A percentile compares a stretch with the other conserved stretches of the same genome.
Conservation (phyloP, 64 coral and sea anemone species). For the Dendrophyllia cribrosa region DNA sequence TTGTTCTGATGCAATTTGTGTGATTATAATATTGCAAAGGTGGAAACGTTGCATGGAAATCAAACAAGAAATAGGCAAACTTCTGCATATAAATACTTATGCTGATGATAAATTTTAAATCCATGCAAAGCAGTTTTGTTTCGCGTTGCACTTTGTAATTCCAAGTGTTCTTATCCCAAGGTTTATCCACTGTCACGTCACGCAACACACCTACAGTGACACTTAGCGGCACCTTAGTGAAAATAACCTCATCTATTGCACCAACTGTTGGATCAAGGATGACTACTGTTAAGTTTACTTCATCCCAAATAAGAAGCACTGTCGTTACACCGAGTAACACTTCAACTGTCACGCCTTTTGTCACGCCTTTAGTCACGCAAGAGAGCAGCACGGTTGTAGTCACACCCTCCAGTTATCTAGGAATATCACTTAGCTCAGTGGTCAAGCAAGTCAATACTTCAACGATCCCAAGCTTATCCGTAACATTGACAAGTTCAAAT, state of each 20-base stretch:
- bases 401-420: not conserved
- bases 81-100: too few species aligned
- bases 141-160: not conserved
- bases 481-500: not conserved
- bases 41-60: too few species aligned
- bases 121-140: too few species aligned
- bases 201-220: not conserved
- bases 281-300: not conserved
- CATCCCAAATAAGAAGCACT: constrained; percentile 8
- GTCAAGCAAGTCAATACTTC: not conserved
- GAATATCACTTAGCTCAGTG: not conserved
- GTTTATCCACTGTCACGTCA: not conserved
- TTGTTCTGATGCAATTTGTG: too few species aligned
- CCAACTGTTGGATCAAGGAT: constrained; percentile 18
- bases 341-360: not conserved
- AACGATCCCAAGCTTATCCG: not conserved
- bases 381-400: not conserved
- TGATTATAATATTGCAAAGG: too few species aligned
- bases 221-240: not conserved
- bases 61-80: too few species aligned
- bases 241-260: not conserved
- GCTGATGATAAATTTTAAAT: too few species aligned
- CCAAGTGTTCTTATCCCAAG: constrained; percentile 20
- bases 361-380: not conserved
- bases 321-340: not conserved